Conservation (phyloP, 2,113 vertebrate genomes). For the Phylloscopus trochilus region DNA sequence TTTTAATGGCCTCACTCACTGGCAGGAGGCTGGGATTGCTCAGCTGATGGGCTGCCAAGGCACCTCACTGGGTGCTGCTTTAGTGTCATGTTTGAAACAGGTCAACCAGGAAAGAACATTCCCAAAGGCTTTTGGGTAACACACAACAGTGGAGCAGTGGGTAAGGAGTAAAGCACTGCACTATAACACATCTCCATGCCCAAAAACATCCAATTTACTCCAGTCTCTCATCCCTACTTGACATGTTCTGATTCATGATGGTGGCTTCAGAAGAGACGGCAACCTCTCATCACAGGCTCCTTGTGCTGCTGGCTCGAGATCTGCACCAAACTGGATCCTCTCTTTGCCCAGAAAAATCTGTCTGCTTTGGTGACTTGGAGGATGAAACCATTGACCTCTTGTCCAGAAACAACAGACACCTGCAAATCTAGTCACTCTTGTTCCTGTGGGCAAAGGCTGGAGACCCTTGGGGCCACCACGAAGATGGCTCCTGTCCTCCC, state of each 20-base stretch:
- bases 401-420: not conserved
- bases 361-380: not conserved
- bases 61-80: not conserved
- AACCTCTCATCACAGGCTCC: not conserved
- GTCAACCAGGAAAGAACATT: not conserved
- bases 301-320: not conserved
- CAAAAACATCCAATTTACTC: not conserved
- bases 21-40: not conserved
- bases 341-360: not conserved
- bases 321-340: not conserved
- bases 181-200: not conserved
- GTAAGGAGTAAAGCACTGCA: not conserved
- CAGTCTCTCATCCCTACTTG: accelerated
- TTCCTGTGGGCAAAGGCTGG: not conserved
- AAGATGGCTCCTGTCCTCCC: not conserved
- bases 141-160: not conserved
- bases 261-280: not conserved
- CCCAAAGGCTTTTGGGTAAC: not conserved
- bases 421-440: accelerated
- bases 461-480: accelerated
- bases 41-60: accelerated
- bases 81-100: accelerated
- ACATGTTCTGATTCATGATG: not conserved
- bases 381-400: not conserved
- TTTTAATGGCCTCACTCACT: not conserved